Base-by-base conservation (phyloP, 2,888 invertebrate genomes). In the Seira sanloemensis region DNA sequence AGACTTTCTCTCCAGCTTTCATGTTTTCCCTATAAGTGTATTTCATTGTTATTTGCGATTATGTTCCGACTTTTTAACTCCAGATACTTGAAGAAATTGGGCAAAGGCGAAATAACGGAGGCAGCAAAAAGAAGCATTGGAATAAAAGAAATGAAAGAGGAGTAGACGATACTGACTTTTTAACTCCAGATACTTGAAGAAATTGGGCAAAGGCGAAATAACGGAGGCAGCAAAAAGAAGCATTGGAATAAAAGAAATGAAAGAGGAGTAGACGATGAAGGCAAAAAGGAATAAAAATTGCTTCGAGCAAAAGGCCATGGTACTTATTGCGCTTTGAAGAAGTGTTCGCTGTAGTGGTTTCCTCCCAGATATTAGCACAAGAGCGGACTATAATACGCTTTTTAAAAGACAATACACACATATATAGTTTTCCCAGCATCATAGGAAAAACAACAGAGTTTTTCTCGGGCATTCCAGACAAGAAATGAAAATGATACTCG, bases 401-500 rank as follows among this genome's bases (percentile, higher is more conserved):
- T n/a, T n/a, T n/a, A n/a, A n/a, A n/a, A n/a, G n/a, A n/a, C n/a
- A n/a, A n/a, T n/a, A n/a, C n/a, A n/a, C n/a, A n/a, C n/a, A n/a
- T n/a, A n/a, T n/a, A n/a, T n/a, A n/a, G n/a, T n/a, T n/a, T n/a
- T n/a, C n/a, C n/a, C n/a, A n/a, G n/a, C n/a, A n/a, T n/a, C n/a
- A 62, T 21, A 62, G 16, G 16, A 62, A 62, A 18, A 62, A 62
- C 5, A 62, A 7, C 5, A 19, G 21, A 18, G 21, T 19, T 19
- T 62, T 21, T 21, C 62, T 21, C 19, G 21, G 18, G 21, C 16
- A 66, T 9, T 66, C 21, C 62, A 37, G 37, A 12, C 4, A 37
- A 37, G 37, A 37, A n/a, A 37, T 37, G 37, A 37, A 67, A 76
- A 76, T 76, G 76, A 81, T 71, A 81, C 76, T 76, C 81, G 62